Evolutionary conservation across 2,888 invertebrate genomes (phyloP), one percentile per base, ranked within the genome.

Genomic region (Antitype chi): DNA sequence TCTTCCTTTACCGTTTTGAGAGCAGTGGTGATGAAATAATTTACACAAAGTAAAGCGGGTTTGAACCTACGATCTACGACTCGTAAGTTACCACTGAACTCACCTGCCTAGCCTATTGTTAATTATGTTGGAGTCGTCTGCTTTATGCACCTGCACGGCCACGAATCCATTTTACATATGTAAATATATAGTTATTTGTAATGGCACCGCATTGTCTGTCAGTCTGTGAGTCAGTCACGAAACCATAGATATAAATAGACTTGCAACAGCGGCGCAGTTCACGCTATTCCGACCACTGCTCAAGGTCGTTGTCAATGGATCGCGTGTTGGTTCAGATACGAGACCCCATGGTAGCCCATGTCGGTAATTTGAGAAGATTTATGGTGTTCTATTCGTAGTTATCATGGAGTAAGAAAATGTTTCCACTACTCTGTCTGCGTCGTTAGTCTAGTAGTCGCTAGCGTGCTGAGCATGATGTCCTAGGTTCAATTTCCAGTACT

Each of bases 291-390:
- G 52, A n/a, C 55, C 49, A 20, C 13, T 6, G n/a, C 32, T 15
- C 52, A 72, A 79, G 78, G 78, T 72, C 73, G 57, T 9, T 64
- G 80, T 57, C 80, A 72, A 64, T 79, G 57, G 74, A 55, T 32
- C 55, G 57, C 72, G 25, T 78, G 79, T 52, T 52, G 7, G 28
- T 13, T 0, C 38, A 57, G 74, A 62, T 7, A 20, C n/a, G 13
- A 17, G 38, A 23, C n/a, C 70, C n/a, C 52, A 2, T 23, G 43
- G 13, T n/a, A 38, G 20, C 25, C 17, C 43, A 4, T 28, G 52
- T 7, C 15, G 55, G n/a, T n/a, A 13, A 9, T 32, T 52, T 25
- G 28, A 55, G 8, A 17, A 38, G 38, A 78, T 77, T 47, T 23
- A 38, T 47, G 20, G 53, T 15, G 17, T 49, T 53, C 13, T 9